These are phyloP conservation scores for Acipenser ruthenus DNA, from an alignment of 2,797 vertebrate species.

Conservation along the genomic window DNA sequence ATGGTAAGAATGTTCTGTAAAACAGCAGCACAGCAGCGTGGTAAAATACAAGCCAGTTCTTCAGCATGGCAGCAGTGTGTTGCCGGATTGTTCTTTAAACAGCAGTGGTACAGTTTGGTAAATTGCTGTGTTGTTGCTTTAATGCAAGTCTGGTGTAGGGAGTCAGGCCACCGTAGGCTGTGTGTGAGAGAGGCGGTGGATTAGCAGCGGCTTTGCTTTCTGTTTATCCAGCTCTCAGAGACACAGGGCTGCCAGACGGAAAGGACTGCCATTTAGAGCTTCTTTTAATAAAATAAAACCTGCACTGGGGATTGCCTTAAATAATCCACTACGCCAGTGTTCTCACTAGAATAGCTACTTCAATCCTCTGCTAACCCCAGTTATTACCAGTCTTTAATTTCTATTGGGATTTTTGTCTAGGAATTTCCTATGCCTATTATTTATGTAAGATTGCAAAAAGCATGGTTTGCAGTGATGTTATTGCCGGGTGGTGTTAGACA, in stretches of 20 bases:
- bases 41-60: too few species aligned
- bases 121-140: too few species aligned
- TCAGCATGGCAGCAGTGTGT: too few species aligned
- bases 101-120: too few species aligned
- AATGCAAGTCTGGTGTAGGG: too few species aligned
- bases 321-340: neutral
- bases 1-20: too few species aligned
- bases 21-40: too few species aligned
- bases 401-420: neutral
- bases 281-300: neutral
- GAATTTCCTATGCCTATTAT: neutral
- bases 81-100: too few species aligned
- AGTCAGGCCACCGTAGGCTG: neutral
- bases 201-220: neutral
- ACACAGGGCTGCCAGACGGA: neutral
- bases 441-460: neutral
- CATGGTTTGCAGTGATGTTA: too few species aligned
- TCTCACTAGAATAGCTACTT: neutral
- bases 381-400: too few species aligned
- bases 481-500: neutral
- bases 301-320: neutral
- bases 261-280: neutral
- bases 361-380: neutral
- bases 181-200: neutral
- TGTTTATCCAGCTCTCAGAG: slow-evolving; percentile 1